Conservation (phyloP, 53 echinoderm and acorn worm genomes). For the Arbacia lixula region DNA sequence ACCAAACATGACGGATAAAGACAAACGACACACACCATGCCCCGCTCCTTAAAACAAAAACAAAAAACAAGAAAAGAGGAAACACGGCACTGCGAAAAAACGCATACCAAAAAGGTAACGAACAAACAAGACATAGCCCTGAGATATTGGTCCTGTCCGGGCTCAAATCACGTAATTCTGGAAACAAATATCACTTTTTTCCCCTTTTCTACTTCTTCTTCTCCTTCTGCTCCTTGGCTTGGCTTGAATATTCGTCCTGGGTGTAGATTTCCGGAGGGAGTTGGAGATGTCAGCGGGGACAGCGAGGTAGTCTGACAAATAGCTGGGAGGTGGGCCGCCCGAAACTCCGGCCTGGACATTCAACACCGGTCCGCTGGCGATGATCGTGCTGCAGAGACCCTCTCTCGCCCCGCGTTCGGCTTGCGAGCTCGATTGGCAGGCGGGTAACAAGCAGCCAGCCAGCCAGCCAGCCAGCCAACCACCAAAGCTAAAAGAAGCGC, state of each 20-base stretch:
- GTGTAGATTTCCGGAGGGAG: conserved; percentile 43
- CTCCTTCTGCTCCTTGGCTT: too few species aligned
- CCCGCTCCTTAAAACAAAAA: conserved; percentile 36
- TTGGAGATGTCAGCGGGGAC: conserved; percentile 22
- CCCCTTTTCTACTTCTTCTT: neutral
- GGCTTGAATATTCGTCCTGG: conserved; percentile 12
- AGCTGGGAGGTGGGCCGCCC: conserved; percentile 49
- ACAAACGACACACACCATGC: conserved; percentile 33
- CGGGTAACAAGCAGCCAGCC: too few species aligned
- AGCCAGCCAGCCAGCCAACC: too few species aligned
- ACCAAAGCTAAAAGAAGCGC: too few species aligned
- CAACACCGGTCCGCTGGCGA: conserved; percentile 45
- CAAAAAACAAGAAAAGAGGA: neutral
- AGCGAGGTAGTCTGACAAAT: conserved; percentile 40
- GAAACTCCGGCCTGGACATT: conserved; percentile 41
- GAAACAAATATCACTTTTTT: conserved; percentile 58
- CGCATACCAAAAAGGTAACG: neutral
- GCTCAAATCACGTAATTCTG: conserved; percentile 56
- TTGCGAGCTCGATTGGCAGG: too few species aligned
- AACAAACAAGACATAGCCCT: conserved; percentile 53
- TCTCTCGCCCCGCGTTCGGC: too few species aligned
- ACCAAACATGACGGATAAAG: conserved; percentile 2
- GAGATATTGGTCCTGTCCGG: conserved; percentile 44
- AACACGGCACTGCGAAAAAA: neutral
- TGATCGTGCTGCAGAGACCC: neutral